phyloP scores from a whole-genome alignment of 2,888 invertebrate species.

The Agrochola macilenta region DNA sequence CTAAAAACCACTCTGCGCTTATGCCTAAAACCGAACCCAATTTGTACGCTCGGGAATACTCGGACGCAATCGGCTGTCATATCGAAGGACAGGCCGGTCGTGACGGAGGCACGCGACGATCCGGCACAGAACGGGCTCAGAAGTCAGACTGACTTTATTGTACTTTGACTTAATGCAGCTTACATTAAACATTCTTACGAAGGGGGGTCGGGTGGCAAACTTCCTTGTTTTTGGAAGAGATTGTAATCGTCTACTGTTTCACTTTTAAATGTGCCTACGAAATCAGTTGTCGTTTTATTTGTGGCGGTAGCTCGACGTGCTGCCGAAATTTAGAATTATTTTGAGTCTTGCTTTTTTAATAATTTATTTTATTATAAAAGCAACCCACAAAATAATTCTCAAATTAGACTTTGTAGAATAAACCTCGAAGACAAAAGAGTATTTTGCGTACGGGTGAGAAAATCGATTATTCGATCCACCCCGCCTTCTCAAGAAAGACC shows the following conservation, averaged over 20 bases:
- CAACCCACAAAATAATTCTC: too few species aligned
- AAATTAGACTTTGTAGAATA: neutral
- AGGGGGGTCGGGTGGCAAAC: conserved; percentile 31
- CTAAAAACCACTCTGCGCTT: conserved; percentile 12
- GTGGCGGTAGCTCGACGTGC: conserved; percentile 5
- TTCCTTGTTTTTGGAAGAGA: conserved; percentile 52
- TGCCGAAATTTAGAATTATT: conserved; percentile 14
- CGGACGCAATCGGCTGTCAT: conserved; percentile 52
- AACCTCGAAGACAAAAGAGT: neutral
- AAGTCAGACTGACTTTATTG: conserved; percentile 46
- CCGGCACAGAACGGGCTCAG: conserved; percentile 48
- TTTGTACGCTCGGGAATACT: conserved; percentile 42
- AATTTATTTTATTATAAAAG: too few species aligned
- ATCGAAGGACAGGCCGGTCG: conserved; percentile 25
- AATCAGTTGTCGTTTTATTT: conserved; percentile 43
- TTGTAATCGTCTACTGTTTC: conserved; percentile 60
- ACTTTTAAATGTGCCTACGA: conserved; percentile 57
- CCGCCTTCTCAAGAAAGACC: too few species aligned
- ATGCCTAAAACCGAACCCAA: conserved; percentile 28
- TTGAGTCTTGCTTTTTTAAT: conserved; percentile 11
- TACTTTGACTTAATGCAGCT: conserved; percentile 62
- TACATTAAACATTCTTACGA: conserved; percentile 56
- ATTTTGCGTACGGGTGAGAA: too few species aligned
- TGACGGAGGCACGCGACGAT: conserved; percentile 53
- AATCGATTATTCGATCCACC: too few species aligned